Conservation (phyloP, 92 coral and sea anemone genomes). For the Metridium senile region DNA sequence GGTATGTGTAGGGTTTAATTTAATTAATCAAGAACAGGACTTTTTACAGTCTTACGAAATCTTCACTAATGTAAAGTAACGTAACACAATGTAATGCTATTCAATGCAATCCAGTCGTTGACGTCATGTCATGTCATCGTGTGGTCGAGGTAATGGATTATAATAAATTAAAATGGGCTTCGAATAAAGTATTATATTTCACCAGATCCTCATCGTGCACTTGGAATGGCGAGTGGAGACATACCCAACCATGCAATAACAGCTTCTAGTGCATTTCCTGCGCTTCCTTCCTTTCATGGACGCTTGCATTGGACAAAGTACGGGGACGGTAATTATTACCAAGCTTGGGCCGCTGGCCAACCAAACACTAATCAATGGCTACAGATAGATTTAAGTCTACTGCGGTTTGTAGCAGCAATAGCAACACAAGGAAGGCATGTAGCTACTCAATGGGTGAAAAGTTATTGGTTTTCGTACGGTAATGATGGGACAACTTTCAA, state of each 20-base stretch:
- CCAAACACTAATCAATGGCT: constrained; percentile 11
- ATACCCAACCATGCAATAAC: background rate
- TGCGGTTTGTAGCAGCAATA: constrained; percentile 9
- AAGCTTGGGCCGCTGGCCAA: constrained; percentile 6
- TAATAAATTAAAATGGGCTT: too few relatives aligned
- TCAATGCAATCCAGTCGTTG: too few relatives aligned
- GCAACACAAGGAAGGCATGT: constrained; percentile 21
- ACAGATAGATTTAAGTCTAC: constrained; percentile 17
- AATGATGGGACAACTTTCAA: constrained; percentile 1
- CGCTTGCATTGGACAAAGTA: background rate
- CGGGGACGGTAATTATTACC: background rate
- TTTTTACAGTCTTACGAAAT: too few relatives aligned
- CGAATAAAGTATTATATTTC: background rate
- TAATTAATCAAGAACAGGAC: too few relatives aligned
- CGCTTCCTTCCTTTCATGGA: background rate
- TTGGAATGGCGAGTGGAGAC: background rate
- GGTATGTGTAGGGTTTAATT: too few relatives aligned
- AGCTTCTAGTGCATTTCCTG: background rate
- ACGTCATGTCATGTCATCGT: too few relatives aligned
- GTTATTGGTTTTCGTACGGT: constrained; percentile 14
- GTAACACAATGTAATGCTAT: too few relatives aligned
- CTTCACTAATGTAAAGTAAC: too few relatives aligned
- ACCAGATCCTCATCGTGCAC: background rate
- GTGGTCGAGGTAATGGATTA: too few relatives aligned
- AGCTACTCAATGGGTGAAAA: background rate